These are phyloP conservation scores for Suricata suricatta DNA, from an alignment of 2,113 vertebrate species.

Conservation along the genomic window DNA sequence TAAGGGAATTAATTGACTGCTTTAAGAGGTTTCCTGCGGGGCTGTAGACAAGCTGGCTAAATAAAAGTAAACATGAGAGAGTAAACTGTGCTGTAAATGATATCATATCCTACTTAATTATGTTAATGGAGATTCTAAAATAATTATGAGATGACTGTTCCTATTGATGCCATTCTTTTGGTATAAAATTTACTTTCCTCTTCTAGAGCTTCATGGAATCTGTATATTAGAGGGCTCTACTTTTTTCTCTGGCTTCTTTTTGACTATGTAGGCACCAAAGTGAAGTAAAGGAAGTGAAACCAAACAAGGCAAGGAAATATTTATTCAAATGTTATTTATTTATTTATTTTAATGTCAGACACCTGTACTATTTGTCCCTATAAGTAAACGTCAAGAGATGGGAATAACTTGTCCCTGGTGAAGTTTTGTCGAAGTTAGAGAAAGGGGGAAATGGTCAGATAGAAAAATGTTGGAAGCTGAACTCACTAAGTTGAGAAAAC, in stretches of 20 bases:
- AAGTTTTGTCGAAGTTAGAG: not conserved
- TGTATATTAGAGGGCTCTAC: not conserved
- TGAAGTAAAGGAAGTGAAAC: not conserved
- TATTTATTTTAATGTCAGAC: not conserved
- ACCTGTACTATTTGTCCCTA: not conserved
- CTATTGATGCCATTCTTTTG: not conserved
- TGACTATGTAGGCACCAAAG: not conserved
- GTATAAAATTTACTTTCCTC: not conserved
- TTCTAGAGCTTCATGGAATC: not conserved
- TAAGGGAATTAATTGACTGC: constrained; percentile 53
- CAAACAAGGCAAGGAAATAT: not conserved
- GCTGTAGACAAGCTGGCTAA: constrained; percentile 52
- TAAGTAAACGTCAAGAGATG: not conserved
- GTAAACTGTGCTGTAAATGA: constrained; percentile 32
- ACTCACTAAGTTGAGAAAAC: too few species aligned
- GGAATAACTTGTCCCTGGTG: not conserved
- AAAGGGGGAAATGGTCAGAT: not conserved
- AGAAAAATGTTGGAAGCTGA: not conserved
- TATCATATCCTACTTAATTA: constrained; percentile 57
- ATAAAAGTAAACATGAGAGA: constrained; percentile 63
- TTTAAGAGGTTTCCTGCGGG: constrained; percentile 53
- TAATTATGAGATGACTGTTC: constrained; percentile 50
- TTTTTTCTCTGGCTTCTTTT: not conserved
- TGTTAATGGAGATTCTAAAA: constrained; percentile 61
- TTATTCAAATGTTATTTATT: not conserved